These are phyloP conservation scores for Nymphicus hollandicus DNA, from an alignment of 2,113 vertebrate genomes.

Conservation along the genomic window DNA sequence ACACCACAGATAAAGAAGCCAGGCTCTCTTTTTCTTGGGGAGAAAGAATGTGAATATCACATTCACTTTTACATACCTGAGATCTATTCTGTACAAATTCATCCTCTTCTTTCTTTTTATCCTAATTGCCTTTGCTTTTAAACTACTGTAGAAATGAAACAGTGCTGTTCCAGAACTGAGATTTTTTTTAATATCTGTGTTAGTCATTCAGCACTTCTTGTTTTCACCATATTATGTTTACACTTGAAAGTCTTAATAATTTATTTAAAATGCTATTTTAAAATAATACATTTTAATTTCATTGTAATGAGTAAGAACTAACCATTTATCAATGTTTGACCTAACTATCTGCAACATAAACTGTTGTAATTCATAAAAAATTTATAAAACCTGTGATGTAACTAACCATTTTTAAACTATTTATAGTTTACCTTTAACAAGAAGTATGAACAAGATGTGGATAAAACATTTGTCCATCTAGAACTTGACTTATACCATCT, in stretches of 20 bases:
- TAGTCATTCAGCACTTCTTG: background rate
- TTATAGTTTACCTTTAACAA: background rate
- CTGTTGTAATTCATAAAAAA: background rate
- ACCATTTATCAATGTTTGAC: background rate
- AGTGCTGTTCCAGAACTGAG: background rate
- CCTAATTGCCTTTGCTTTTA: background rate
- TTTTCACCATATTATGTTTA: background rate
- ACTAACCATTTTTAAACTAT: background rate
- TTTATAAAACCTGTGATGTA: background rate
- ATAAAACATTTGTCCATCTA: background rate
- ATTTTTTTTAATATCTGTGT: background rate
- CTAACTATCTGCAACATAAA: background rate
- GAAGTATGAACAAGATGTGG: background rate
- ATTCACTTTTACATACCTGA: background rate
- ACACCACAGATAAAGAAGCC: background rate
- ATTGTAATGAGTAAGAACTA: background rate
- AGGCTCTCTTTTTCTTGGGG: background rate
- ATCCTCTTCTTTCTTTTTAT: background rate
- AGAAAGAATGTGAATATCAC: background rate
- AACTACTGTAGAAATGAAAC: background rate
- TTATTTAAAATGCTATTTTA: background rate
- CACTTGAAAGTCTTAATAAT: background rate
- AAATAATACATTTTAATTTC: background rate
- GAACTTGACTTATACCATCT: background rate
- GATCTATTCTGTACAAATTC: background rate